phyloP scores from a whole-genome alignment of 2,797 vertebrate genomes.

The Taenioides sp. region DNA sequence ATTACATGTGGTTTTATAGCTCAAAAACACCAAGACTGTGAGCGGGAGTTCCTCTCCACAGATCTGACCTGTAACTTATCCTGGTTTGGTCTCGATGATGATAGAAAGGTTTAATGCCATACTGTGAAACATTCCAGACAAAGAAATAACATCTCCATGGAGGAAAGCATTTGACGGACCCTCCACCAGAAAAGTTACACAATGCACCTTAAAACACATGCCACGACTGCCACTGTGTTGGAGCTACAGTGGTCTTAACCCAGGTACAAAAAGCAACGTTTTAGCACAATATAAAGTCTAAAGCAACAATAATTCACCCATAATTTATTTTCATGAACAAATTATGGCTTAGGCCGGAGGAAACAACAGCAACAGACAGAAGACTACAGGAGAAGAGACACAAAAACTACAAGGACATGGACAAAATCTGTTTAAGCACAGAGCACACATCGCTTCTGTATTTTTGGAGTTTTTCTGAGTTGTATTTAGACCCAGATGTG shows the following conservation, averaged over 20 bases:
- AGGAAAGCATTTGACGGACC: too few relatives aligned
- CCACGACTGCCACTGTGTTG: background rate
- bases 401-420: conserved; percentile 41
- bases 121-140: too few relatives aligned
- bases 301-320: conserved; percentile 34
- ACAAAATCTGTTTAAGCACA: conserved; percentile 50
- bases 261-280: conserved; percentile 1
- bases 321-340: conserved; percentile 65
- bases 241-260: conserved; percentile 1
- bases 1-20: too few relatives aligned
- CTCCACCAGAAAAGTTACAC: too few relatives aligned
- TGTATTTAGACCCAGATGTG: background rate
- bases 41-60: too few relatives aligned
- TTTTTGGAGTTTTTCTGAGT: background rate
- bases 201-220: background rate
- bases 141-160: too few relatives aligned
- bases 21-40: too few relatives aligned
- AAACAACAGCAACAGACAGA: conserved; percentile 44
- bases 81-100: too few relatives aligned
- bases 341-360: conserved; percentile 56
- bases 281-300: background rate
- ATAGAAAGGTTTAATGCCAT: too few relatives aligned
- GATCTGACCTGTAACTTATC: too few relatives aligned
- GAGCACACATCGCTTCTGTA: conserved; percentile 19
- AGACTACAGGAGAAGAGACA: conserved; percentile 27